Evolutionary conservation across 2,888 invertebrate species (phyloP).

Genomic region (Rhagonycha lutea): DNA sequence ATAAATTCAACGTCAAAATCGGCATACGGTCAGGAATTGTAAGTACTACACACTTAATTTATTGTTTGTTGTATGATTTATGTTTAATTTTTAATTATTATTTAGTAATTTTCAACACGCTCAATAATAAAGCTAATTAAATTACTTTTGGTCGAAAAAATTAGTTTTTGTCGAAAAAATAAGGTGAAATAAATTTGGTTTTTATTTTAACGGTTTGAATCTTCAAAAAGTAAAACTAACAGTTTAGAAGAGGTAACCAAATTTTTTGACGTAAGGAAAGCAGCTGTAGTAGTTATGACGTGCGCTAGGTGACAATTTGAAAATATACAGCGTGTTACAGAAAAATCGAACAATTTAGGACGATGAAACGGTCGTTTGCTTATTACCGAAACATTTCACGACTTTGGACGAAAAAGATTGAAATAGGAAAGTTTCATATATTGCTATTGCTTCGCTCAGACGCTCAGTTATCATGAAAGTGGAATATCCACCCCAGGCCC

Average conservation of each 20-base stretch:
- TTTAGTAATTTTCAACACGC: no score
- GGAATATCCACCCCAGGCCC: constrained; percentile 53
- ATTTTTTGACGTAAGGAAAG: background rate
- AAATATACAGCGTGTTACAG: background rate
- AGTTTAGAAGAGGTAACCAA: no score
- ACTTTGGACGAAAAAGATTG: constrained; percentile 1
- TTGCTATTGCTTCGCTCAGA: constrained; percentile 65
- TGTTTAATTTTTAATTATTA: no score
- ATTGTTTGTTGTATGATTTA: no score
- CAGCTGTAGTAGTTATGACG: background rate
- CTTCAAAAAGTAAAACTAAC: no score
- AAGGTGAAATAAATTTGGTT: no score
- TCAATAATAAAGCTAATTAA: no score
- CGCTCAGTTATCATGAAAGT: constrained; percentile 68
- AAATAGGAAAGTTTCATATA: constrained; percentile 65
- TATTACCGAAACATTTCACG: background rate
- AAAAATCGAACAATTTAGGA: background rate
- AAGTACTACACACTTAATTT: no score
- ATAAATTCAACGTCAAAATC: no score
- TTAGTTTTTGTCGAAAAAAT: background rate
- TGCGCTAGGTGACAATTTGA: background rate
- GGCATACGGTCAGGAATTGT: no score
- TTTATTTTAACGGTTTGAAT: no score
- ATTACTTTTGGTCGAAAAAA: no score
- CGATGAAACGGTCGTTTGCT: background rate